These are phyloP conservation scores for Erythrolamprus reginae DNA, from an alignment of 2,113 vertebrate species.

Conservation along the genomic window DNA sequence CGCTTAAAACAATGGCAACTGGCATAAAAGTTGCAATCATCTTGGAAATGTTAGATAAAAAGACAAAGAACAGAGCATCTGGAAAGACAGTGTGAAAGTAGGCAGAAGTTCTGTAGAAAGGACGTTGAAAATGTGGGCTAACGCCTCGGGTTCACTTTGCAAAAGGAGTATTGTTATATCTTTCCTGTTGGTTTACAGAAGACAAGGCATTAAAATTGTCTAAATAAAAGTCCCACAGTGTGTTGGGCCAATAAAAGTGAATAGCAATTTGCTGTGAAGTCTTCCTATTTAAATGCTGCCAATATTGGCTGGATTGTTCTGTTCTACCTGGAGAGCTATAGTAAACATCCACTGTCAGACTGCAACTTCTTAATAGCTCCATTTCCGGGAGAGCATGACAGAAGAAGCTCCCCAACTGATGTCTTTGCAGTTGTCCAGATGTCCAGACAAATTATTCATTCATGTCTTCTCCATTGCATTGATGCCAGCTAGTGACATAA, in stretches of 20 bases:
- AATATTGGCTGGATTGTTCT: not conserved
- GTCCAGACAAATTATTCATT: not conserved
- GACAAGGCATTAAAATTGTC: not conserved
- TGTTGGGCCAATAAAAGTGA: not conserved
- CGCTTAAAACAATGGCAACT: not conserved
- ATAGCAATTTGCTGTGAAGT: not conserved
- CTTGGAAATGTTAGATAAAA: not conserved
- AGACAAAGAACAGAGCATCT: not conserved
- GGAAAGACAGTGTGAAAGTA: not conserved
- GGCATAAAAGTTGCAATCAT: not conserved
- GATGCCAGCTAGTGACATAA: not conserved
- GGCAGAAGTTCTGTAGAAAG: not conserved
- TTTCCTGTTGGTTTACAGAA: not conserved
- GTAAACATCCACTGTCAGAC: not conserved
- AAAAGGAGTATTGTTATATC: not conserved
- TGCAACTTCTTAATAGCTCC: not conserved
- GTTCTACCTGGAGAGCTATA: not conserved
- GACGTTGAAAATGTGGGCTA: not conserved
- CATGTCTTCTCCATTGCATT: not conserved
- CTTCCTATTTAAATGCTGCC: not conserved
- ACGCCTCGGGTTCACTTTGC: not conserved
- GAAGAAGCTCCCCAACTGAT: not conserved
- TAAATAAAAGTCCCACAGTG: not conserved
- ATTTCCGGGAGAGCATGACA: not conserved
- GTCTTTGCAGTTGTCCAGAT: too few relatives aligned